Conservation (phyloP, 2,888 invertebrate genomes). For the Bellardia bayeri region DNA sequence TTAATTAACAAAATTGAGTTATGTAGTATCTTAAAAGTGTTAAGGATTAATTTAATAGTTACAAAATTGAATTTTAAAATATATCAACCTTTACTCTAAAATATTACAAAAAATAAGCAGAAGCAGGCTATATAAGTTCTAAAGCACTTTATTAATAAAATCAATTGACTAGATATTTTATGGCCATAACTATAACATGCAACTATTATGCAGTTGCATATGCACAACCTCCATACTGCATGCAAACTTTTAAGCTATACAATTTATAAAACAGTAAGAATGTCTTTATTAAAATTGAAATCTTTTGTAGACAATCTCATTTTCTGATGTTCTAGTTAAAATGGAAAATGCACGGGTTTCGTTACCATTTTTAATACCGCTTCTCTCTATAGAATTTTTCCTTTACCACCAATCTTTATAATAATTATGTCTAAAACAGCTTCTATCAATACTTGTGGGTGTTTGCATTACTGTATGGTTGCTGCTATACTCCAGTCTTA, state of each 20-base stretch:
- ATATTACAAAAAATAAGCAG: background rate
- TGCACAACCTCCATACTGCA: background rate
- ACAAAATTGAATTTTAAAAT: background rate
- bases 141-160: background rate
- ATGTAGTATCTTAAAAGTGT: background rate
- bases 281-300: constrained; percentile 44
- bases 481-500: background rate
- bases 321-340: background rate
- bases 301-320: constrained; percentile 52
- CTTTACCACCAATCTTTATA: constrained; percentile 8
- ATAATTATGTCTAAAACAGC: background rate
- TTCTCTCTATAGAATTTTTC: background rate
- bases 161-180: constrained; percentile 30
- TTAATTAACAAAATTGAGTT: background rate
- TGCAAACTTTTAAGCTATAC: background rate
- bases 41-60: background rate
- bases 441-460: background rate
- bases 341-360: background rate
- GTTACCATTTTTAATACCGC: background rate
- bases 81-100: background rate
- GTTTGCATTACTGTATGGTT: background rate
- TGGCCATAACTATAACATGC: background rate
- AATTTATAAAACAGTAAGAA: constrained; percentile 17
- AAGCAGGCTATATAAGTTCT: background rate
- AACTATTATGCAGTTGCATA: background rate